Base-by-base conservation (phyloP, 2,888 invertebrate species). In the Amphiduros pacificus region DNA sequence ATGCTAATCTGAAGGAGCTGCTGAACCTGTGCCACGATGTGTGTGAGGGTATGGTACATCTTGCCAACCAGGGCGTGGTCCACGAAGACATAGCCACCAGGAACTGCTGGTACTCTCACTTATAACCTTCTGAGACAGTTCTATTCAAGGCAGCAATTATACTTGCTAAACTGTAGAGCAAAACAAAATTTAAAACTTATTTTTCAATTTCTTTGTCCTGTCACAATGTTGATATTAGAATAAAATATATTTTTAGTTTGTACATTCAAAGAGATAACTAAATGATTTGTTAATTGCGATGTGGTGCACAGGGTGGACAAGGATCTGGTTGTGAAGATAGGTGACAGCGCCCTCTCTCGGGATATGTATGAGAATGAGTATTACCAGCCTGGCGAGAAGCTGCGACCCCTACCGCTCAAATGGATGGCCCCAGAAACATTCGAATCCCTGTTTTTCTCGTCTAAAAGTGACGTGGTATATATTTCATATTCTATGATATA, bases 351-450 rank as follows among this genome's bases (percentile, higher is more conserved):
- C 20, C 32, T 58, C 17, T 28, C 58, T 17, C 24, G 31, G 2
- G 58, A 58, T 36, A 32, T 58, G n/a, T 50, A 58, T 17, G 58
- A 58, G 26, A 27, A 48, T 5, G 58, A 58, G 14, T 58, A 58
- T 32, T 58, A 48, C 32, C 50, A 32, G 14, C 50, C 58, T 5
- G 58, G 58, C 1, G 58, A 58, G 26, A 58, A 58, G 32, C 32
- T 58, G n/a, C 26, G 29, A 6, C 51, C 48, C 3, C 22, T 48
- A n/a, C 58, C 58, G 4, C 32, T 58, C 24, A 49, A 50, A 22
- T 58, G 58, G 58, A 58, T 58, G 58, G 49, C 58, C 2, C 58
- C 58, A 1, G 58, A 58, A 48, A 49, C 48, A 22, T 24, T 58
- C 24, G 50, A 31, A 11, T 32, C 6, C 32, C 32, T 24, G 11